phyloP scores from a whole-genome alignment of 2,113 vertebrate genomes.

The Nyctereutes procyonoides region DNA sequence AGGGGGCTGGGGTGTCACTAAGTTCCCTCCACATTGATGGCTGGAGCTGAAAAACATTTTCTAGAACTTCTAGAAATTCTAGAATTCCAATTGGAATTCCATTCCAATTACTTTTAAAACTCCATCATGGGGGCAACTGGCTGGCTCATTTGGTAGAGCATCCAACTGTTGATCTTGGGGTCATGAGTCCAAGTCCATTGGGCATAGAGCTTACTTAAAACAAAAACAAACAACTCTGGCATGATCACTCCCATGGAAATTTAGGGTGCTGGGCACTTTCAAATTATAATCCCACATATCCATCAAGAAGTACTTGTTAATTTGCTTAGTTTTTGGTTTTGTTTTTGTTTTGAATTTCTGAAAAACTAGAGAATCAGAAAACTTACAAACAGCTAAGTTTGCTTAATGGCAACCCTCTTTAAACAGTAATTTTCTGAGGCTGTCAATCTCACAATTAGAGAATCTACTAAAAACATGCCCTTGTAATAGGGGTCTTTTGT shows the following conservation, averaged over 20 bases:
- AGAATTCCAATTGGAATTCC: not conserved
- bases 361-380: not conserved
- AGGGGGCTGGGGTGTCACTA: not conserved
- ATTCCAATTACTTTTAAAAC: slow-evolving; percentile 12
- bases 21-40: not conserved
- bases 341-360: not conserved
- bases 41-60: not conserved
- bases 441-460: not conserved
- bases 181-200: not conserved
- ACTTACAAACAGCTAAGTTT: not conserved
- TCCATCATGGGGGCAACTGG: not conserved
- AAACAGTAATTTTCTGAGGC: not conserved
- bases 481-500: not conserved
- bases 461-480: not conserved
- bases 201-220: not conserved
- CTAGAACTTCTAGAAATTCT: not conserved
- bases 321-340: not conserved
- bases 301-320: slow-evolving; percentile 24
- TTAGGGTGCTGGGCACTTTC: not conserved
- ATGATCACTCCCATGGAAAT: not conserved
- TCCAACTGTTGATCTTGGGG: not conserved
- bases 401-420: not conserved
- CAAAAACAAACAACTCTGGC: not conserved
- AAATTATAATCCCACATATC: not conserved
- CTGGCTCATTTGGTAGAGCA: not conserved